Evolutionary conservation across 2,888 invertebrate species (phyloP), one percentile per base, ranked within the genome.

Genomic region (Thysanoteuthis rhombus): DNA sequence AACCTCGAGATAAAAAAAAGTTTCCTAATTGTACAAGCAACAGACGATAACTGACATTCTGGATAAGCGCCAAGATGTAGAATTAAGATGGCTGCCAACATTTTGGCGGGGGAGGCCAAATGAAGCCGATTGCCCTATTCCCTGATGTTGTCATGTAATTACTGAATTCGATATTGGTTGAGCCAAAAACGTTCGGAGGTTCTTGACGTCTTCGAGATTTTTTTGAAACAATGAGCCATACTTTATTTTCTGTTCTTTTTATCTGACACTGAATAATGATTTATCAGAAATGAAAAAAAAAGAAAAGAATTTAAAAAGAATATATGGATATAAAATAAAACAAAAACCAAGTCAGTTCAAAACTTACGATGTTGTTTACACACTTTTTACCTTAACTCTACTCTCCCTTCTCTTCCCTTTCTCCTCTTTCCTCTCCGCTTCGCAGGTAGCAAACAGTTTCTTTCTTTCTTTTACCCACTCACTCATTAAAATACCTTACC

Each of bases 1-100:
- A 75, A n/a, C n/a, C 75, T n/a, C 10, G 36, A 75, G 75, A 75
- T 75, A 75, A 75, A 5, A 58, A 5, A n/a, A 75, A 36, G 75
- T 75, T 75, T 75, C n/a, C 75, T 75, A 75, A 75, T 75, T 75
- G 75, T n/a, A 75, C n/a, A 75, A 75, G 75, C n/a, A 75, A 36
- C n/a, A 75, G n/a, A n/a, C n/a, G 75, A 36, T 75, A 75, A 75
- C 75, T 75, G 75, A 75, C 75, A 75, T 12, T n/a, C n/a, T 75
- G 75, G 75, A n/a, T 75, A 75, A 75, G 10, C n/a, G 75, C 75
- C 75, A 75, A n/a, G 16, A 75, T n/a, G n/a, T n/a, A 75, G 75
- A 75, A 75, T n/a, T n/a, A 75, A 75, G 75, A 75, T 75, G 75
- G 75, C 75, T 75, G 75, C 75, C 75, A 75, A 75, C n/a, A 75